A percentile compares a stretch with the other conserved stretches of the same genome.
phyloP scores from a whole-genome alignment of 2,888 invertebrate species.

The Cheiracanthium punctorium region DNA sequence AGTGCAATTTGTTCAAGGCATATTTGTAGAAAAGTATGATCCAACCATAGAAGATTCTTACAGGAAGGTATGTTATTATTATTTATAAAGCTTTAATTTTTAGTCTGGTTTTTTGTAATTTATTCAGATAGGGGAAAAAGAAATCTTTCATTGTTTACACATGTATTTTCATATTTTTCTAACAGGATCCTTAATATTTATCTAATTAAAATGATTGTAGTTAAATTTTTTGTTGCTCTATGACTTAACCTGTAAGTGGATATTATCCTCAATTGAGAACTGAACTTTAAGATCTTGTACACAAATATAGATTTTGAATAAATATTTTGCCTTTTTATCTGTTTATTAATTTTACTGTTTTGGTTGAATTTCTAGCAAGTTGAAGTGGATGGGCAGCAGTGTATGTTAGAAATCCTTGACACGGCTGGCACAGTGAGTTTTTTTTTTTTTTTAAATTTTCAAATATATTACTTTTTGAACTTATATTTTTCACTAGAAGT shows the following conservation, averaged over 20 bases:
- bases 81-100: no score
- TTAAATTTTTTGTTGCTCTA: neutral
- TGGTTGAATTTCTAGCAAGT: slow-evolving; percentile 88
- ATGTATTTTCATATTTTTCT: no score
- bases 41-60: slow-evolving; percentile 99
- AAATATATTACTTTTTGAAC: no score
- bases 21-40: slow-evolving; percentile 99
- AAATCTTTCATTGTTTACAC: no score
- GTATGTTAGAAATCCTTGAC: slow-evolving; percentile 99
- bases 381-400: slow-evolving; percentile 99
- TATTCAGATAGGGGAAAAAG: no score
- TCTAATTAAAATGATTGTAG: no score
- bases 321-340: no score
- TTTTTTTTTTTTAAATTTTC: no score
- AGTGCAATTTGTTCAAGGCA: slow-evolving; percentile 93
- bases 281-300: neutral
- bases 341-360: slow-evolving; percentile 21
- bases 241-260: neutral
- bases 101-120: no score
- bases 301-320: neutral
- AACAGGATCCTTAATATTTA: no score
- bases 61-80: slow-evolving; percentile 84
- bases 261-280: neutral
- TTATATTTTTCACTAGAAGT: no score
- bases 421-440: slow-evolving; percentile 97